Evolutionary conservation across 2,888 invertebrate species (phyloP).

Genomic region (Cenopis cana): DNA sequence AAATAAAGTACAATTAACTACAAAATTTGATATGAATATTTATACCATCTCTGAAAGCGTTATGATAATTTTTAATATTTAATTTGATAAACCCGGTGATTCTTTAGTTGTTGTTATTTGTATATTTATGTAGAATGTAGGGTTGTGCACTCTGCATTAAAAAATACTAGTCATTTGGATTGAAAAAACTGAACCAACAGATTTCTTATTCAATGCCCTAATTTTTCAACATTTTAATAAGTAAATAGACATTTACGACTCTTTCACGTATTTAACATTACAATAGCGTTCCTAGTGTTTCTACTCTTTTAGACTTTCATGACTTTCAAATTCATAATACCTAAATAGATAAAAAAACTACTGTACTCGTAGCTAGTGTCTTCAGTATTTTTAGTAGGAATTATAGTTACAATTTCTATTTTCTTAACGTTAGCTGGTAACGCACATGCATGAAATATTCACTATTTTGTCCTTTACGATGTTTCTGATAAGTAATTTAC

Average conservation of each 20-base stretch:
- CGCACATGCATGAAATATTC: conserved; percentile 12
- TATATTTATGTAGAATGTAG: background rate
- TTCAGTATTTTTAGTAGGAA: background rate
- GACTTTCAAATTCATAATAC: background rate
- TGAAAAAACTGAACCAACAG: background rate
- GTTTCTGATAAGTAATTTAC: too few species aligned
- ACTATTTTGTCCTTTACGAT: background rate
- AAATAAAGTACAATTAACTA: conserved; percentile 8
- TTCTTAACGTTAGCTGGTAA: background rate
- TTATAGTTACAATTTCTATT: conserved; percentile 4
- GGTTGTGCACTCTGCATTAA: background rate
- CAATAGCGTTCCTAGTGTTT: too few species aligned
- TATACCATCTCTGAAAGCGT: too few species aligned
- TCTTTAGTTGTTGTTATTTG: conserved; percentile 20
- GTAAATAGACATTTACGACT: background rate
- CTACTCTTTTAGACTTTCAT: conserved; percentile 2
- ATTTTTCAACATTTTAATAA: background rate
- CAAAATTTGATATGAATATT: background rate
- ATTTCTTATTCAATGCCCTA: background rate
- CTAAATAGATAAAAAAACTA: background rate
- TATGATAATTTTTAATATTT: background rate
- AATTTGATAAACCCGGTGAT: background rate
- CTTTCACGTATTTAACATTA: background rate
- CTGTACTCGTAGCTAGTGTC: background rate
- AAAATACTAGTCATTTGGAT: conserved; percentile 2